Percentiles rank a stretch among this genome's conserved stretches.
These are phyloP conservation scores for Druceiella hillmani DNA, from an alignment of 2,888 invertebrate species.

Conservation along the genomic window DNA sequence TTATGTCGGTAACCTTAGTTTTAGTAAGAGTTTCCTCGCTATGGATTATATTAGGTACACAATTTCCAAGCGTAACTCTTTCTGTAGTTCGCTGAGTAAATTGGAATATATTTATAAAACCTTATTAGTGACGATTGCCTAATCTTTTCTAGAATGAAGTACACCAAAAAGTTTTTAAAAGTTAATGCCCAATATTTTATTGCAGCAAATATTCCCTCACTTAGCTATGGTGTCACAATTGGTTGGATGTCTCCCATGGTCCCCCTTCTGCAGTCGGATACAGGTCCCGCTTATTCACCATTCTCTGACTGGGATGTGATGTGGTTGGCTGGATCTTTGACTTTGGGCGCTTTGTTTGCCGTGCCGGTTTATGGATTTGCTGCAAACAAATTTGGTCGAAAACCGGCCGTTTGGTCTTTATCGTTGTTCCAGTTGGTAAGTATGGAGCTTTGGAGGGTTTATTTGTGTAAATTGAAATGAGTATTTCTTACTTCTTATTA, in stretches of 20 bases:
- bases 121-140: too few species aligned
- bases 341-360: slow-evolving; percentile 51
- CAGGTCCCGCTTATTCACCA: slow-evolving; percentile 34
- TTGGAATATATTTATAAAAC: too few species aligned
- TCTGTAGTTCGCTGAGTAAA: too few species aligned
- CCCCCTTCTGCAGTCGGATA: slow-evolving; percentile 39
- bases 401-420: slow-evolving; percentile 38
- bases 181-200: slow-evolving; percentile 20
- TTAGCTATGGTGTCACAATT: slow-evolving; percentile 50
- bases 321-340: slow-evolving; percentile 54
- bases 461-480: too few species aligned
- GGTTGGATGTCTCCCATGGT: slow-evolving; percentile 55
- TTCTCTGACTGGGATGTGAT: slow-evolving; percentile 45
- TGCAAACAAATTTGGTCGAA: slow-evolving; percentile 48
- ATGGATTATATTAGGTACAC: too few species aligned
- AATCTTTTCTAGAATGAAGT: too few species aligned
- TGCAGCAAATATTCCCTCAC: slow-evolving; percentile 50
- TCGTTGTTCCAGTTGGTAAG: slow-evolving; percentile 41
- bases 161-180: too few species aligned
- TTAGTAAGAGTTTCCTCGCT: too few species aligned
- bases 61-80: too few species aligned
- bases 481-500: too few species aligned
- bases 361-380: slow-evolving; percentile 49
- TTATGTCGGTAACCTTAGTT: too few species aligned
- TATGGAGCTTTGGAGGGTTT: too few species aligned